These are phyloP conservation scores for Dasysyrphus tricinctus DNA, from an alignment of 2,888 invertebrate species.

Conservation along the genomic window DNA sequence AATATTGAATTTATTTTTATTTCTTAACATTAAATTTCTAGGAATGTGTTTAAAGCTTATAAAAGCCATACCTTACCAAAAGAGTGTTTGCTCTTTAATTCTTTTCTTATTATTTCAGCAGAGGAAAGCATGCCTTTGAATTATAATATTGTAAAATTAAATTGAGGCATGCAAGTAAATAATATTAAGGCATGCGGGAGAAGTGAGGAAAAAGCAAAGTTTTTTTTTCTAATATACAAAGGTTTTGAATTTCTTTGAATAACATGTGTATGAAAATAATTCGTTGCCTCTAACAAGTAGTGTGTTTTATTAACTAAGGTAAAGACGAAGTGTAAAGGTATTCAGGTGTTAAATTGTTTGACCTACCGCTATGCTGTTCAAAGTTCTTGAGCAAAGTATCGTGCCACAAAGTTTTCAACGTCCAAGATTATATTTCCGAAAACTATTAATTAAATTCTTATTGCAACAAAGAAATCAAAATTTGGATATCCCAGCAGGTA, in stretches of 20 bases:
- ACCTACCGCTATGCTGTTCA: neutral
- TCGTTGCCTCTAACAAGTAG: neutral
- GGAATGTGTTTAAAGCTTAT: neutral
- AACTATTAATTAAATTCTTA: slow-evolving; percentile 19
- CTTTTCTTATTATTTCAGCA: neutral
- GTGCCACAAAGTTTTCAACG: slow-evolving; percentile 12
- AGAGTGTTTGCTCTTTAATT: neutral
- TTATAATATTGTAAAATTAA: neutral
- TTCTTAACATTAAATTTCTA: slow-evolving; percentile 4
- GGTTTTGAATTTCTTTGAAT: neutral
- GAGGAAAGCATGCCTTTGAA: neutral
- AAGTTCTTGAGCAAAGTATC: neutral
- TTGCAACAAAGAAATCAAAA: neutral
- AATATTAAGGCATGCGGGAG: neutral
- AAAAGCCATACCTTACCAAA: neutral
- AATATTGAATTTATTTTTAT: neutral
- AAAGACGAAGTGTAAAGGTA: neutral
- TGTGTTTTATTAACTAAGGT: neutral
- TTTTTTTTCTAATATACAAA: neutral
- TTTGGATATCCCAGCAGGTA: neutral
- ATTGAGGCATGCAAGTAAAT: neutral
- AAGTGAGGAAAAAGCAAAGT: neutral
- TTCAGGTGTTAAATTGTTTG: slow-evolving; percentile 11
- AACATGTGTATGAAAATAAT: neutral
- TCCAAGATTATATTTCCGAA: slow-evolving; percentile 3